Conservation (phyloP, 2,113 vertebrate genomes). For the Notiomystis cincta region DNA sequence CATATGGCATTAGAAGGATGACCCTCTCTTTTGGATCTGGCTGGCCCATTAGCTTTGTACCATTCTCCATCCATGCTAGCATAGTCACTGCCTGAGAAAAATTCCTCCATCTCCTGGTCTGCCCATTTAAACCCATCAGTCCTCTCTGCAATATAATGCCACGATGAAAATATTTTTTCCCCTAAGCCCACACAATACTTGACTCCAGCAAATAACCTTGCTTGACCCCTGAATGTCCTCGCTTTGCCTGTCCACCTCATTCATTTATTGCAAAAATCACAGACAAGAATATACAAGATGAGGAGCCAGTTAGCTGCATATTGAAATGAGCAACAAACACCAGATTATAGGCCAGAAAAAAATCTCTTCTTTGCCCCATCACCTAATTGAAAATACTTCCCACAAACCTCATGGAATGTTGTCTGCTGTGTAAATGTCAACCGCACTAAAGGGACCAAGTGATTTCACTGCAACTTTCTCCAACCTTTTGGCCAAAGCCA, state of each 20-base stretch:
- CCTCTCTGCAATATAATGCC: not conserved
- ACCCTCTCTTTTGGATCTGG: not conserved
- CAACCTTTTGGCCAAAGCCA: not conserved
- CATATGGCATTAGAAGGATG: not conserved
- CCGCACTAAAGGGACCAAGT: not conserved
- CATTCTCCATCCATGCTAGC: fast-evolving
- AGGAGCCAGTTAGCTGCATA: not conserved
- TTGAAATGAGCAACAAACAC: not conserved
- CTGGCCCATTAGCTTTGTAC: not conserved
- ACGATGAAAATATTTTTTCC: not conserved
- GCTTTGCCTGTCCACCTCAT: not conserved
- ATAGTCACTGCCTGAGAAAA: not conserved
- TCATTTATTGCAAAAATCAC: not conserved
- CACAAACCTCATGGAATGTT: not conserved
- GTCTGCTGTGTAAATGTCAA: not conserved
- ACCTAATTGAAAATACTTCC: not conserved
- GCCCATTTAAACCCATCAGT: not conserved
- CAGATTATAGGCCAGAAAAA: not conserved
- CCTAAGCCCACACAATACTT: not conserved
- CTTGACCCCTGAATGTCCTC: not conserved
- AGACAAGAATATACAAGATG: not conserved
- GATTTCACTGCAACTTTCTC: not conserved
- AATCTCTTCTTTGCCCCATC: not conserved
- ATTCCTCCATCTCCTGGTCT: not conserved
- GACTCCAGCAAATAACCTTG: not conserved